Evolutionary conservation across 2,113 vertebrate genomes (phyloP), one percentile per base, ranked within the genome.

Genomic region (Solenodon paradoxus): DNA sequence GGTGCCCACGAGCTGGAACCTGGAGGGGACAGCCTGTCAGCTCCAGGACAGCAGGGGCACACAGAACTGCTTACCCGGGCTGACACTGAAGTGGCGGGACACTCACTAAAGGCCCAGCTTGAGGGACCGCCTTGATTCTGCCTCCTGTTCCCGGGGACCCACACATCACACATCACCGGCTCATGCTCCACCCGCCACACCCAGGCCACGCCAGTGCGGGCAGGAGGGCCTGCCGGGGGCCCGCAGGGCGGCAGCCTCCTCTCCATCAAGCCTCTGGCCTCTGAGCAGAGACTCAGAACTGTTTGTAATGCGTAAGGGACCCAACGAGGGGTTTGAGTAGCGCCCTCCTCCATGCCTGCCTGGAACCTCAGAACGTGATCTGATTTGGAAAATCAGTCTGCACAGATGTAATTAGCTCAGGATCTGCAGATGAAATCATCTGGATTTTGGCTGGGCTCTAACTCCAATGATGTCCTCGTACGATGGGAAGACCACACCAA

Each of bases 21-120:
- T 97, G 55, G 74, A 69, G 86, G 68, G 3, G 32, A 92, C 49
- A 91, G 59, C 12, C 42, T 6, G 5, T 96, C 22, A 95, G 57
- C 35, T 26, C 42, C 17, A 3, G 38, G 63, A 16, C 0, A 0
- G n/a, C n/a, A n/a, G n/a, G n/a, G n/a, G n/a, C n/a, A n/a, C n/a
- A n/a, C n/a, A n/a, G n/a, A n/a, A n/a, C n/a, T n/a, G n/a, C n/a
- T n/a, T n/a, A n/a, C n/a, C n/a, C n/a, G n/a, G n/a, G n/a, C n/a
- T n/a, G n/a, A n/a, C n/a, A n/a, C n/a, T n/a, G n/a, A n/a, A n/a
- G n/a, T n/a, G n/a, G n/a, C n/a, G n/a, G n/a, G n/a, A n/a, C n/a
- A n/a, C n/a, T n/a, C n/a, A n/a, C n/a, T n/a, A n/a, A 63, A 77
- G 63, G 45, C 9, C 9, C 28, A 26, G 20, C 64, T 12, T 42